Conservation (phyloP, 1,140 invertebrate species). For the Cotesia chilonis region DNA sequence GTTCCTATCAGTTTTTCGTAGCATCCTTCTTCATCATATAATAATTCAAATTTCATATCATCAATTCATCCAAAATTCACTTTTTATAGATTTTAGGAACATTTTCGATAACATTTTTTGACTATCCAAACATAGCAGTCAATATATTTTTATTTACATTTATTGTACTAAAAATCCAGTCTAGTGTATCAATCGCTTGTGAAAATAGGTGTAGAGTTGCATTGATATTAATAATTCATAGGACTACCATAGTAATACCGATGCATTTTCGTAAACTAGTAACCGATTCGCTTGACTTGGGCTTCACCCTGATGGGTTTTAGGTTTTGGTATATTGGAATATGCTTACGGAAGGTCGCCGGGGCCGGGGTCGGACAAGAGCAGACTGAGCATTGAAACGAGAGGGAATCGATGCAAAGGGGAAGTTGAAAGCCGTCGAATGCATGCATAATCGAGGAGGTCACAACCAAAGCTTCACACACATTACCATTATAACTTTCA, state of each 20-base stretch:
- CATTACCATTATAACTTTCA: neutral
- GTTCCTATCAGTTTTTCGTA: too few relatives aligned
- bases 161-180: neutral
- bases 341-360: slow-evolving; percentile 1
- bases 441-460: slow-evolving; percentile 43
- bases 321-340: slow-evolving; percentile 7
- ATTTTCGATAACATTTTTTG: too few relatives aligned
- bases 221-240: slow-evolving; percentile 9
- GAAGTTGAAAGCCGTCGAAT: slow-evolving; percentile 38
- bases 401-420: slow-evolving; percentile 19
- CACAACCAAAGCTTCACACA: slow-evolving; percentile 31
- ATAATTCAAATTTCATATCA: too few relatives aligned
- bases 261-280: neutral
- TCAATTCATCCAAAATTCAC: too few relatives aligned
- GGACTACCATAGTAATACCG: neutral
- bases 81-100: too few relatives aligned
- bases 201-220: neutral
- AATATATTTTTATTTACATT: too few relatives aligned
- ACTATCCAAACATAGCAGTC: too few relatives aligned
- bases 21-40: too few relatives aligned
- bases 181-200: neutral
- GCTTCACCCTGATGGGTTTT: neutral
- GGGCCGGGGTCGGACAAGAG: neutral
- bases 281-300: neutral
- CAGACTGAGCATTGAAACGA: slow-evolving; percentile 1